phyloP scores from a whole-genome alignment of 2,797 vertebrate species.

The Molossus alvarezi region DNA sequence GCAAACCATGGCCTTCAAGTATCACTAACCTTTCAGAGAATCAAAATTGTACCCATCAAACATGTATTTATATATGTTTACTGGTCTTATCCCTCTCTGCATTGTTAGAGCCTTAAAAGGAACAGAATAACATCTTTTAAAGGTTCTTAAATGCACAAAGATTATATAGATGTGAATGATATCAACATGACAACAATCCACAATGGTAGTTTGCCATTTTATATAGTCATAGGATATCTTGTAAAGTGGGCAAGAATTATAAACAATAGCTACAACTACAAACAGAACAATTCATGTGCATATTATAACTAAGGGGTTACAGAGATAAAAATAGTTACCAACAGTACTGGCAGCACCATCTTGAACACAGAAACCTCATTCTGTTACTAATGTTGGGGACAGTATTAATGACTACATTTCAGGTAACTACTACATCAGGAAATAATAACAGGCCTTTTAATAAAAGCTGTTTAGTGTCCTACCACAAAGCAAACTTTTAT shows the following conservation, averaged over 20 bases:
- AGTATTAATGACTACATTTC: neutral
- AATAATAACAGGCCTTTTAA: neutral
- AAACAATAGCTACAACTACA: neutral
- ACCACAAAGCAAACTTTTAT: neutral
- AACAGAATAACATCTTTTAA: neutral
- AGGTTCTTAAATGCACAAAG: neutral
- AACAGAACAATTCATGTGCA: slow-evolving; percentile 13
- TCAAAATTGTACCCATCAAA: neutral
- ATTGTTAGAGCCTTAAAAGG: neutral
- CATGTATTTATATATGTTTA: neutral
- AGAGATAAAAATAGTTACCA: neutral
- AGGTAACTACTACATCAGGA: neutral
- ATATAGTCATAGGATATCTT: neutral
- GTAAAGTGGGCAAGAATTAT: neutral
- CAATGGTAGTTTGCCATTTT: neutral
- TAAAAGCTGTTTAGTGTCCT: neutral
- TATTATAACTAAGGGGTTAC: neutral
- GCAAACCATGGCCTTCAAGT: neutral
- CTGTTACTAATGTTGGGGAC: neutral
- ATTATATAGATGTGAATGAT: neutral
- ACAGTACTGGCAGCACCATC: neutral
- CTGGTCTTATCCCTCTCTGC: neutral
- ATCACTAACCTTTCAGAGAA: slow-evolving; percentile 3
- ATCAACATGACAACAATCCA: neutral
- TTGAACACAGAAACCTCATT: neutral